Base-by-base conservation (phyloP, 2,888 invertebrate species). In the Thumatha senex region DNA sequence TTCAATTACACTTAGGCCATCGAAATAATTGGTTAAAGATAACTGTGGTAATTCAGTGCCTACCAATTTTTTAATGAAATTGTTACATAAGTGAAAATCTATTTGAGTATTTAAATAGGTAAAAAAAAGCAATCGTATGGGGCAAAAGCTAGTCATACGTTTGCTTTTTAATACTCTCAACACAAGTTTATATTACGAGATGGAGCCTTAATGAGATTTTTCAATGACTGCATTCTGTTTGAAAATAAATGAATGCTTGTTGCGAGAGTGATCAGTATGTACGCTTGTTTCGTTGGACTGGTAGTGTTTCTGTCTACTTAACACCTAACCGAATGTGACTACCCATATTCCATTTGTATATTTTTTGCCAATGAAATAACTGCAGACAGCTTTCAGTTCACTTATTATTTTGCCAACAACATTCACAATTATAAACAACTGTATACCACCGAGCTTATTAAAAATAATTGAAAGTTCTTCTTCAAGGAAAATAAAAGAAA, bases 141-240 rank as follows among this genome's bases (percentile, higher is more conserved):
- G 48, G 40, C 52, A 53, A 56, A 49, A 45, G 67, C 59, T 66
- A 72, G 67, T 63, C 62, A 54, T 53, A 60, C 60, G 62, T 67
- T 72, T 67, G 60, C 63, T 64, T 73, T 70, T 63, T 61, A 70
- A 72, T 68, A 63, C 63, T 51, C 61, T 58, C 61, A 54, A 63
- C 67, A 65, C 78, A 81, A 80, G 74, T 81, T 78, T 78, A 71
- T 70, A 63, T 76, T 75, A 78, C 76, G 77, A 79, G 78, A 71
- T 72, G 70, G 67, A 11, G 70, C 66, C 69, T 67, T 80, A 81
- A 82, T 82, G 80, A 85, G 82, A 82, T 76, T 81, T 86, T 86
- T 78, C 86, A 88, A 87, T 86, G 86, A 86, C 76, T 61, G 67
- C 68, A 72, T 76, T 71, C 72, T 68, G 72, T 67, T 65, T 67